Conservation (phyloP, 2,888 invertebrate species). For the Hypomecis atomaria region DNA sequence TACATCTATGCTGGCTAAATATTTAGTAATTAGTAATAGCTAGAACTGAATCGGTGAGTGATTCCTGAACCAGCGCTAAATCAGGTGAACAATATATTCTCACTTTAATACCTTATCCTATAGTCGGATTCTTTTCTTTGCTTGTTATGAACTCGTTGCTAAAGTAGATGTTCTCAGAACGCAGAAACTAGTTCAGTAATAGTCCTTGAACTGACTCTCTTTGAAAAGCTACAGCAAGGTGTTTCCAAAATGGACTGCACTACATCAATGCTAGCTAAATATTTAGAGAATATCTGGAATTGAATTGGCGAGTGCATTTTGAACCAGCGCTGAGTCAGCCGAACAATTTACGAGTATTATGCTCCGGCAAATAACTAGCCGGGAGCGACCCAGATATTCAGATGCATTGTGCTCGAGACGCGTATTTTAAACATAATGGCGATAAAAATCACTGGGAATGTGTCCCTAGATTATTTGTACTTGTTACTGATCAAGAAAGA, state of each 20-base stretch:
- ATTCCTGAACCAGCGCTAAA: conserved; percentile 19
- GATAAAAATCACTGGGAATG: not conserved
- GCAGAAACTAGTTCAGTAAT: too few species aligned
- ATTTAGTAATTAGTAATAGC: too few species aligned
- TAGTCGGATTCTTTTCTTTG: too few species aligned
- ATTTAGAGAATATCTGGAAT: conserved; percentile 27
- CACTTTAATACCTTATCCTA: too few species aligned
- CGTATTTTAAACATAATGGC: conserved; percentile 10
- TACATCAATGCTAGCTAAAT: conserved; percentile 28
- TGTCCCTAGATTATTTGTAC: conserved; percentile 10
- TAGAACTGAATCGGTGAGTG: conserved; percentile 22
- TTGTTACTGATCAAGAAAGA: too few species aligned
- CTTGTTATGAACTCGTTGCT: too few species aligned
- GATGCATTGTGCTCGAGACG: conserved; percentile 49
- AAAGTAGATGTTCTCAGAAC: too few species aligned
- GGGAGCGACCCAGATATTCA: conserved; percentile 32
- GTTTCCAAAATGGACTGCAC: conserved; percentile 20
- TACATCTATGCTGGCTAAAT: too few species aligned
- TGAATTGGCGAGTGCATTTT: conserved; percentile 28
- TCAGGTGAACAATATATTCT: conserved; percentile 17
- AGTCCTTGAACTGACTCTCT: too few species aligned
- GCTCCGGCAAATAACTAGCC: conserved; percentile 42
- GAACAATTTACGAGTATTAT: conserved; percentile 43
- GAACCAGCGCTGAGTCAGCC: conserved; percentile 24
- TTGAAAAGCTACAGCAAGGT: too few species aligned